Base-by-base conservation (phyloP, 2,797 vertebrate species). In the Cyprinella venusta region DNA sequence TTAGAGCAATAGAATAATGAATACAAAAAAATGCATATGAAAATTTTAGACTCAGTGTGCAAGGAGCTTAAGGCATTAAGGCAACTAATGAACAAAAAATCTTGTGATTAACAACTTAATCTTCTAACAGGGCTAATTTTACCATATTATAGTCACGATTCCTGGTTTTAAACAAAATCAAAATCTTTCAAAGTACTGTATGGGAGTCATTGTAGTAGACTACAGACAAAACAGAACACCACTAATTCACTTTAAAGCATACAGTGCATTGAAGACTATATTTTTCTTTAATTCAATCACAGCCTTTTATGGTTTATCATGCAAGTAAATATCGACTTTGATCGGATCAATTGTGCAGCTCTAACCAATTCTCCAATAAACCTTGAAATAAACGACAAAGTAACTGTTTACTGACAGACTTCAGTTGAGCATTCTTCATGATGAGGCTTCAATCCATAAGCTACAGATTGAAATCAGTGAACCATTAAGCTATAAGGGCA, bases 381-480 rank as follows among this genome's bases (percentile, higher is more conserved):
- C 36, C 48, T 24, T 67, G 6, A 40, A 64, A 77, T 79, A 19
- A 80, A 80, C 18, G 18, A 48, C 13, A 45, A 74, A 63, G 59
- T 33, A 68, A 76, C 63, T 56, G 63, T 15, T 59, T 61, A 70
- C 7, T 21, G 8, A 82, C 52, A 76, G 59, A 74, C 80, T 64
- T 63, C 69, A 26, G 33, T 36, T 67, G 5, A n/a, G 36, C 50
- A 52, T 75, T 54, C 18, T 65, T 54, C 50, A 79, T 61, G 26
- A n/a, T 24, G 45, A 65, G n/a, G 40, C 61, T 16, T 75, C 24
- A 68, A 76, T 75, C 18, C 18, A 67, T 59, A 19, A 40, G 52
- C 52, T 56, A 68, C 52, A 61, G 81, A 59, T 45, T 70, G 40
- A 67, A 77, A 59, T 68, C 52, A 42, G 38, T 70, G 81, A 69